Evolutionary conservation across 2,797 vertebrate genomes (phyloP).

Genomic region (Epinephelus malabaricus): DNA sequence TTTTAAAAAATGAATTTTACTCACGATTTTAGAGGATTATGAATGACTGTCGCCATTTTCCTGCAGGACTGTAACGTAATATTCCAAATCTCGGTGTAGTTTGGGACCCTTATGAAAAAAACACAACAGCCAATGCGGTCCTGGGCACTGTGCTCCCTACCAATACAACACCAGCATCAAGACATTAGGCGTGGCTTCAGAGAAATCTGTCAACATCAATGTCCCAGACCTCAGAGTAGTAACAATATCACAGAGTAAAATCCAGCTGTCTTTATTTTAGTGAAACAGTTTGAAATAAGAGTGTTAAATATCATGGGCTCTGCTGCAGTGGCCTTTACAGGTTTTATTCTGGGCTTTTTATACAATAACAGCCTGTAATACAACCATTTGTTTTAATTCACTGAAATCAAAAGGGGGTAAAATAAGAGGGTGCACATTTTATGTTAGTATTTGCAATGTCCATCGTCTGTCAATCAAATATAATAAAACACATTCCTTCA

Average conservation of each 20-base stretch:
- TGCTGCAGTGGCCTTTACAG: no score
- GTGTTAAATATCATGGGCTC: not conserved
- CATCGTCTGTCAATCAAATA: rapidly evolving
- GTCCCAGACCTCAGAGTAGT: constrained; percentile 17
- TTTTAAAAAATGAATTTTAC: constrained; percentile 77
- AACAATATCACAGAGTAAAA: constrained; percentile 3
- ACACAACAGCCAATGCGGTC: constrained; percentile 88
- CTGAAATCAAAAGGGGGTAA: rapidly evolving
- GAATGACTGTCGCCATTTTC: constrained; percentile 99
- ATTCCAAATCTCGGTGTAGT: constrained; percentile 97
- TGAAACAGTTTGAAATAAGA: not conserved
- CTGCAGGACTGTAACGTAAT: constrained; percentile 96
- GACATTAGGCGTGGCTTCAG: constrained; percentile 86
- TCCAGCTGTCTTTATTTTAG: not conserved
- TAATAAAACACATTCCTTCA: constrained; percentile 10
- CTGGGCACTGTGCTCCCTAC: constrained; percentile 86
- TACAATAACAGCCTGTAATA: not conserved
- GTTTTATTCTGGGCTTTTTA: not conserved
- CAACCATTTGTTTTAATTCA: not conserved
- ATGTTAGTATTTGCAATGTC: not conserved
- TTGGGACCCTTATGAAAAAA: constrained; percentile 91
- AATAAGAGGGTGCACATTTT: rapidly evolving
- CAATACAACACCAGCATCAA: constrained; percentile 84
- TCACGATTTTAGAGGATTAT: constrained; percentile 99
- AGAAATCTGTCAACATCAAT: constrained; percentile 92